Conservation (phyloP, 2,888 invertebrate genomes). For the Amphiduros pacificus region DNA sequence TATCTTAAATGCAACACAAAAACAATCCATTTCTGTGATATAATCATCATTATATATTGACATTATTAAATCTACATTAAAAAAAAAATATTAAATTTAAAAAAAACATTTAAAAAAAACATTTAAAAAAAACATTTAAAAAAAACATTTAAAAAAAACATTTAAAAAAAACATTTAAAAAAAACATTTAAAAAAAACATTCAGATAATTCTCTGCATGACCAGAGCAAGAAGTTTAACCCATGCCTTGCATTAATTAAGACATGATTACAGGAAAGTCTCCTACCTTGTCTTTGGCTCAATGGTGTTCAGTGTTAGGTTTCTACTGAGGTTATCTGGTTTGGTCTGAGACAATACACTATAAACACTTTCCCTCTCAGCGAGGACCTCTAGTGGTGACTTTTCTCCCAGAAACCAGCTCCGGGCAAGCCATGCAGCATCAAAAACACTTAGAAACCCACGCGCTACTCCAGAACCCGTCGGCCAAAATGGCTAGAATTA, state of each 20-base stretch:
- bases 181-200: too few species aligned
- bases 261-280: neutral
- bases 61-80: too few species aligned
- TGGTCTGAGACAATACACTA: constrained; percentile 82
- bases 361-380: constrained; percentile 91
- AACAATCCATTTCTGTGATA: too few species aligned
- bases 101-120: too few species aligned
- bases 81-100: too few species aligned
- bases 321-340: constrained; percentile 87
- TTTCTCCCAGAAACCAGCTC: constrained; percentile 15
- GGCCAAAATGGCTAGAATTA: constrained; percentile 29
- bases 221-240: too few species aligned
- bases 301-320: constrained; percentile 67
- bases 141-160: too few species aligned
- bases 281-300: constrained; percentile 65
- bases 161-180: too few species aligned
- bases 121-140: too few species aligned
- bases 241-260: neutral
- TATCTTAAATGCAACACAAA: too few species aligned
- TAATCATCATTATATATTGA: too few species aligned
- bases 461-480: constrained; percentile 82
- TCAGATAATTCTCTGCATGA: too few species aligned
- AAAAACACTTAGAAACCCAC: constrained; percentile 91
- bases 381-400: constrained; percentile 32
- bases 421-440: constrained; percentile 92